Evolutionary conservation across 2,113 vertebrate genomes (phyloP).

Genomic region (Dipodomys merriami): DNA sequence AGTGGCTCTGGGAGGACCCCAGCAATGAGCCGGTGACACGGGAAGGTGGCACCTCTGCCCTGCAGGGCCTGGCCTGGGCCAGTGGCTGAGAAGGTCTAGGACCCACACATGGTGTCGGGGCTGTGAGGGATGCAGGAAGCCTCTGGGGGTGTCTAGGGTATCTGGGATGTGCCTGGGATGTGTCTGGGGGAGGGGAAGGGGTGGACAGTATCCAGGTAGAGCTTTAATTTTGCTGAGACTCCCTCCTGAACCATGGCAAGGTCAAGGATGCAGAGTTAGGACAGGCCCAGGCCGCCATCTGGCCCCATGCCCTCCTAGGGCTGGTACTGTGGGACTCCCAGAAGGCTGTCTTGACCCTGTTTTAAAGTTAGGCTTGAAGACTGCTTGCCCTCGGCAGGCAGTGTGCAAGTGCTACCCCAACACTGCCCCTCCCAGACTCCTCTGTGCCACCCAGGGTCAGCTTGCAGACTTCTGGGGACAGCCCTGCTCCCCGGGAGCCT

Average conservation of each 20-base stretch:
- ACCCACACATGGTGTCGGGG: too few species aligned
- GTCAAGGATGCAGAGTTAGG: not conserved
- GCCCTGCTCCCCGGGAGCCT: too few species aligned
- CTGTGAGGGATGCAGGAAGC: too few species aligned
- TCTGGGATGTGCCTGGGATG: too few species aligned
- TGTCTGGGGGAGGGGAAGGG: too few species aligned
- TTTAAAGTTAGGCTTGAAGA: not conserved
- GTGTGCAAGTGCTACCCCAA: not conserved
- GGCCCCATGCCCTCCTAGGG: rapidly evolving
- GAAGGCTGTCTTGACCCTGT: rapidly evolving
- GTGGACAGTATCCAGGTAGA: rapidly evolving
- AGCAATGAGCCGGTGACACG: too few species aligned
- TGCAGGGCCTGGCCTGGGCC: not conserved
- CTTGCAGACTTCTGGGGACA: not conserved
- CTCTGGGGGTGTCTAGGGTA: too few species aligned
- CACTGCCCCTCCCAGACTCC: not conserved
- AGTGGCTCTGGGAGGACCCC: too few species aligned
- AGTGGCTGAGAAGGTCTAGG: not conserved
- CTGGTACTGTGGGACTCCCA: rapidly evolving
- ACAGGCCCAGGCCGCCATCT: not conserved
- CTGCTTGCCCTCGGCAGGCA: not conserved
- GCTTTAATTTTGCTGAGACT: not conserved
- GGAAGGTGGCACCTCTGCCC: not conserved
- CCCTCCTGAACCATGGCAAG: not conserved
- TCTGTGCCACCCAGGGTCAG: not conserved